Percentiles rank a stretch among this genome's conserved stretches.
Evolutionary conservation across 2,113 vertebrate genomes (phyloP).

Genomic region (Silurus glanis): DNA sequence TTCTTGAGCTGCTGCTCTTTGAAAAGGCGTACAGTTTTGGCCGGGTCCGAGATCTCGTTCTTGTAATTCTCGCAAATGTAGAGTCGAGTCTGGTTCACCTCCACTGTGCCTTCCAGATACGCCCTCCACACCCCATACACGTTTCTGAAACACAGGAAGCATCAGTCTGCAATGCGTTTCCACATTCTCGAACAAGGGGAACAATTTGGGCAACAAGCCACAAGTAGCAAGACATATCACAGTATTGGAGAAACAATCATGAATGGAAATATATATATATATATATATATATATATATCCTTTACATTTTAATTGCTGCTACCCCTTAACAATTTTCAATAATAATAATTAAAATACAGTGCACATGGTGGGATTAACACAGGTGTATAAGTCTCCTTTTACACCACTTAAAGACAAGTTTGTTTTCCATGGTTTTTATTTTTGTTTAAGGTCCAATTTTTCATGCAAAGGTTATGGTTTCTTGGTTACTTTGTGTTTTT

Average conservation of each 20-base stretch:
- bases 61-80: conserved; percentile 96
- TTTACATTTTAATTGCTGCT: neutral
- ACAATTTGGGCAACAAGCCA: neutral
- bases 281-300: neutral
- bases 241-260: neutral
- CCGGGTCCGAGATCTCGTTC: conserved; percentile 90
- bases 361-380: neutral
- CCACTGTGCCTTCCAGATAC: conserved; percentile 90
- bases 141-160: conserved; percentile 74
- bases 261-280: too few relatives aligned
- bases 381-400: too few relatives aligned
- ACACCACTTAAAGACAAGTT: too few relatives aligned
- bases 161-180: conserved; percentile 7
- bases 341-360: neutral
- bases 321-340: too few relatives aligned
- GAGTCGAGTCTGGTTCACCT: conserved; percentile 93
- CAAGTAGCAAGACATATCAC: neutral
- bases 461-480: too few relatives aligned
- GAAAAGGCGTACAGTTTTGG: conserved; percentile 89
- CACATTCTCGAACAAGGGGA: neutral
- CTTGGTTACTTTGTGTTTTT: too few relatives aligned
- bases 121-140: conserved; percentile 96
- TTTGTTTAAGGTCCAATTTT: too few relatives aligned
- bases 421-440: too few relatives aligned
- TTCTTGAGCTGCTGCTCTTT: conserved; percentile 97